Evolutionary conservation across 1,140 invertebrate genomes (phyloP).

Genomic region (Drosophila jambulina): DNA sequence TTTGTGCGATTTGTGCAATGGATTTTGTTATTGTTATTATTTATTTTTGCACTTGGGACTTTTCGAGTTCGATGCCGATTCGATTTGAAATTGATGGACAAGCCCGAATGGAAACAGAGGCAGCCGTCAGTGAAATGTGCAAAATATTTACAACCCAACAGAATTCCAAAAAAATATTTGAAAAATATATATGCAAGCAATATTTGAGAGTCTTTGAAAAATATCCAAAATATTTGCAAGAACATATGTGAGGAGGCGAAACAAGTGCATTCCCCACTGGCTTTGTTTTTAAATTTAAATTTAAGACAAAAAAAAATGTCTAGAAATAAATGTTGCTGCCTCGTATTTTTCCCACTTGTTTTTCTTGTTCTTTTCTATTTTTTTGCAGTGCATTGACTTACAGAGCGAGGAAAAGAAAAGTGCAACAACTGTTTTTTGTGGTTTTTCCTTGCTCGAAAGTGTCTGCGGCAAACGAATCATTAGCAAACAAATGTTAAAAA

Average conservation of each 20-base stretch:
- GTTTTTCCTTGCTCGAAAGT: conserved; percentile 32
- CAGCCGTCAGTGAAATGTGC: not conserved
- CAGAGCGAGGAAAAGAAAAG: conserved; percentile 13
- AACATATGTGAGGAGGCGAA: not conserved
- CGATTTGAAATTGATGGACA: conserved; percentile 36
- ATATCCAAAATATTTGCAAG: not conserved
- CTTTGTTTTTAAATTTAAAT: conserved; percentile 60
- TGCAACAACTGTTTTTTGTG: conserved; percentile 34
- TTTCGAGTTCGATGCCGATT: not conserved
- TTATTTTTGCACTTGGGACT: conserved; percentile 27
- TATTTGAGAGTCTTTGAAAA: not conserved
- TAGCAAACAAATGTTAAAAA: conserved; percentile 64
- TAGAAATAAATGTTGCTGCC: conserved; percentile 64
- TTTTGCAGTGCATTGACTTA: conserved; percentile 67
- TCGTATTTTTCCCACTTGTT: not conserved
- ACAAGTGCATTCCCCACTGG: conserved; percentile 53
- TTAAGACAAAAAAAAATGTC: conserved; percentile 70
- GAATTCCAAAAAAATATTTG: not conserved
- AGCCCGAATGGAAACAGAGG: conserved; percentile 14
- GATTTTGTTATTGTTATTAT: conserved; percentile 1
- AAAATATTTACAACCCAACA: conserved; percentile 17
- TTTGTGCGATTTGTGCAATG: conserved; percentile 2
- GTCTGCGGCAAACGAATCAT: conserved; percentile 55
- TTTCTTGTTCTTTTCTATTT: not conserved
- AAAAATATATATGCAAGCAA: not conserved